phyloP scores from a whole-genome alignment of 1,140 invertebrate species.

The Drosophila mayri region DNA sequence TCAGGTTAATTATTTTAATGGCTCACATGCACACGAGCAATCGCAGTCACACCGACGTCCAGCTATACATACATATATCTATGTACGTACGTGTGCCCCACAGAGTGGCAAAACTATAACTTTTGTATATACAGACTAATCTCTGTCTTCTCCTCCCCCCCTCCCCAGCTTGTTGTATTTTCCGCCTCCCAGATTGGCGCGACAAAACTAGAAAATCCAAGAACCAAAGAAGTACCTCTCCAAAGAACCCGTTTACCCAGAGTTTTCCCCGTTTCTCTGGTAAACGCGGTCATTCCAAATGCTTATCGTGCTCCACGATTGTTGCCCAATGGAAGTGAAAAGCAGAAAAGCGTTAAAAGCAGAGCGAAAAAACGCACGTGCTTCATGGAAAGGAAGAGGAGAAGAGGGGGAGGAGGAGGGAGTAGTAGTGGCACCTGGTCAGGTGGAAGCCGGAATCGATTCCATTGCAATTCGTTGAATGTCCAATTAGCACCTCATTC shows the following conservation, averaged over 20 bases:
- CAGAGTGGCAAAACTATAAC: conserved; percentile 15
- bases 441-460: conserved; percentile 13
- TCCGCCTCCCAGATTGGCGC: conserved; percentile 34
- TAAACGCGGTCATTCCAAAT: conserved; percentile 19
- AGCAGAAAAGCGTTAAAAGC: conserved; percentile 22
- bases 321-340: conserved; percentile 49
- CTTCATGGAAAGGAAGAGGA: conserved; percentile 40
- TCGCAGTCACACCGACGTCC: conserved; percentile 22
- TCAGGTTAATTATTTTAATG: conserved; percentile 71
- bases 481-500: conserved; percentile 57
- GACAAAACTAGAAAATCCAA: conserved; percentile 18
- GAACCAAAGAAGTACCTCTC: conserved; percentile 2
- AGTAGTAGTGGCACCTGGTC: conserved; percentile 7
- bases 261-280: conserved; percentile 11
- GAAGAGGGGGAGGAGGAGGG: background rate
- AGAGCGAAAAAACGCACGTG: conserved; percentile 63
- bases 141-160: conserved; percentile 26
- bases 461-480: conserved; percentile 60
- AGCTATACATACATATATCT: background rate
- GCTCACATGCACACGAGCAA: conserved; percentile 44
- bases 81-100: conserved; percentile 7
- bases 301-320: conserved; percentile 36
- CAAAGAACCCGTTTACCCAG: conserved; percentile 21
- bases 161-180: background rate
- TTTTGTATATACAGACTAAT: conserved; percentile 15